These are phyloP conservation scores for Pachypsylla venusta DNA, from an alignment of 1,140 invertebrate genomes.

Conservation along the genomic window DNA sequence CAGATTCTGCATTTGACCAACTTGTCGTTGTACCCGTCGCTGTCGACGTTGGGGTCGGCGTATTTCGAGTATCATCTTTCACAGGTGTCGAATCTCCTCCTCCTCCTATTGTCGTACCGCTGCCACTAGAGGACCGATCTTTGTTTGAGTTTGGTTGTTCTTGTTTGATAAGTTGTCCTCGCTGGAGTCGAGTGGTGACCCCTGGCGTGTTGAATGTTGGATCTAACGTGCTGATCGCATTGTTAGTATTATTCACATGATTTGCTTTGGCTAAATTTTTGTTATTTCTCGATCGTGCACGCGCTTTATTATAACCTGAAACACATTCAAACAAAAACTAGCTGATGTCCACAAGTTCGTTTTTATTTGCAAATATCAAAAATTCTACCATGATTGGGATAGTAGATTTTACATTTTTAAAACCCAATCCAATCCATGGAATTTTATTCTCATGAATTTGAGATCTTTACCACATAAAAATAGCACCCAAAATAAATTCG, in stretches of 20 bases:
- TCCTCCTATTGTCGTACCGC: slow-evolving; percentile 3
- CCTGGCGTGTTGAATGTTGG: slow-evolving; percentile 24
- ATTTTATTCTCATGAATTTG: too few species aligned
- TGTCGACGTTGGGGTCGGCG: neutral
- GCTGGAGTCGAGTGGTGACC: slow-evolving; percentile 60
- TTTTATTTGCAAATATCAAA: too few species aligned
- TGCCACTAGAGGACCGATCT: slow-evolving; percentile 5
- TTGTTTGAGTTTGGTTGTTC: slow-evolving; percentile 19
- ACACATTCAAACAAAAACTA: too few species aligned
- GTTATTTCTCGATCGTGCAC: slow-evolving; percentile 19
- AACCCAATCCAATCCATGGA: too few species aligned
- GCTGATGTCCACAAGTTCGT: too few species aligned
- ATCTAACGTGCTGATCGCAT: slow-evolving; percentile 13
- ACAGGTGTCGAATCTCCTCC: neutral
- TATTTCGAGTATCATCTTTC: neutral
- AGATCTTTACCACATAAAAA: too few species aligned
- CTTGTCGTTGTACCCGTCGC: neutral
- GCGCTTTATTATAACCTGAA: slow-evolving; percentile 23
- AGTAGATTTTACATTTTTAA: too few species aligned
- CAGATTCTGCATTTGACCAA: neutral
- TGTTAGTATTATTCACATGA: slow-evolving; percentile 11
- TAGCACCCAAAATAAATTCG: too few species aligned
- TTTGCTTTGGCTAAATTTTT: slow-evolving; percentile 32
- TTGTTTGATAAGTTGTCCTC: slow-evolving; percentile 52
- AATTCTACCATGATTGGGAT: too few species aligned